A percentile compares a stretch with the other conserved stretches of the same genome.
Conservation (phyloP, 2,888 invertebrate species). For the Apamea monoglypha region DNA sequence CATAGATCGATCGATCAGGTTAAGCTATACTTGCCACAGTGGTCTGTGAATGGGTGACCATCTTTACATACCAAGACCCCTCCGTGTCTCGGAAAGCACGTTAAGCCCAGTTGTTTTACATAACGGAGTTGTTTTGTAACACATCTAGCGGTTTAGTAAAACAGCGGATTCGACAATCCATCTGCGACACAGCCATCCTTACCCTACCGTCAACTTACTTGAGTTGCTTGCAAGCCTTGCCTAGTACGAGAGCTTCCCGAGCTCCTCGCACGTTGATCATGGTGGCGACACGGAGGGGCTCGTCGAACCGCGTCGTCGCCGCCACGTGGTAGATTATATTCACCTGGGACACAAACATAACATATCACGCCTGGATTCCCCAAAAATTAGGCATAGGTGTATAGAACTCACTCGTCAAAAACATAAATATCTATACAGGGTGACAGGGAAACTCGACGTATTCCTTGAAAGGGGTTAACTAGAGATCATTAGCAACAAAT, state of each 20-base stretch:
- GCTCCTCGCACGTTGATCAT: constrained; percentile 97
- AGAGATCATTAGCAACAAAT: no score
- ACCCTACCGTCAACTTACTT: constrained; percentile 50
- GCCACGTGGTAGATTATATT: constrained; percentile 81
- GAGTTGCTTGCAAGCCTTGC: constrained; percentile 92
- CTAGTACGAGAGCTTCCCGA: constrained; percentile 94
- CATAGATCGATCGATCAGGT: no score
- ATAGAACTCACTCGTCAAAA: neutral
- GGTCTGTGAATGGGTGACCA: no score
- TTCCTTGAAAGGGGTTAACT: no score
- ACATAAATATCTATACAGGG: no score
- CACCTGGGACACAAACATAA: constrained; percentile 64
- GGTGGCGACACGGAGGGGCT: constrained; percentile 94
- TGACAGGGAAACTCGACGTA: no score
- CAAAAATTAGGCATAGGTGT: no score
- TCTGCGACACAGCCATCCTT: neutral
- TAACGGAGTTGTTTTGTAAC: no score
- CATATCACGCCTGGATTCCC: neutral
- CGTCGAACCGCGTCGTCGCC: constrained; percentile 94
- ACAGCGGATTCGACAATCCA: neutral
- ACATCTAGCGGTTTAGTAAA: neutral
- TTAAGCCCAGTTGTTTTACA: no score
- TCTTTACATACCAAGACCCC: no score
- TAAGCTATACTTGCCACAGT: no score
- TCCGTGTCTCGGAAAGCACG: no score